These are phyloP conservation scores for Cactoblastis cactorum DNA, from an alignment of 2,888 invertebrate genomes.

Conservation along the genomic window DNA sequence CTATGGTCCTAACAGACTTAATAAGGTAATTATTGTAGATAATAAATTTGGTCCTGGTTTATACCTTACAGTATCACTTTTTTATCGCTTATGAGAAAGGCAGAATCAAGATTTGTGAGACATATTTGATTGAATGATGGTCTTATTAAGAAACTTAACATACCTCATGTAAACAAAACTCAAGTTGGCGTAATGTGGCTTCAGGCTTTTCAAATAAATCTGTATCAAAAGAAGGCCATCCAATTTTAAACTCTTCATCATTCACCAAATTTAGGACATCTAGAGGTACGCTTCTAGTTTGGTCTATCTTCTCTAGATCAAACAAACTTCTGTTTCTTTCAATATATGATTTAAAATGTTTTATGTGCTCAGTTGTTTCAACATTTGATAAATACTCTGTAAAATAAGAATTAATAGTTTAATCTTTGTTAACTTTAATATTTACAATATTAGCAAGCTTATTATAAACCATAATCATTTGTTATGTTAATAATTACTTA, in stretches of 20 bases:
- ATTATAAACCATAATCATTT: too few species aligned
- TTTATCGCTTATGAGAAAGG: too few species aligned
- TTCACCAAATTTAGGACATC: constrained; percentile 76
- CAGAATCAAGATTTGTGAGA: too few species aligned
- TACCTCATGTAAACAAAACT: constrained; percentile 89
- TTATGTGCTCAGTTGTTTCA: constrained; percentile 39
- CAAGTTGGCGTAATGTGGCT: constrained; percentile 83
- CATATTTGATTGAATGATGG: too few species aligned
- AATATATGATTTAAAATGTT: constrained; percentile 50
- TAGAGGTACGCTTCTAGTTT: constrained; percentile 77
- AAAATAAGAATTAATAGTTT: too few species aligned
- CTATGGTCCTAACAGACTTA: too few species aligned
- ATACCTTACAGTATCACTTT: too few species aligned
- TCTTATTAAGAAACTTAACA: background rate
- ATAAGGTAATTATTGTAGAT: too few species aligned
- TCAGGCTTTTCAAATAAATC: constrained; percentile 85
- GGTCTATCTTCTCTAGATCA: constrained; percentile 79
- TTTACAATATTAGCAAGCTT: too few species aligned
- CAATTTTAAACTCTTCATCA: constrained; percentile 76
- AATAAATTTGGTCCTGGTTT: too few species aligned
- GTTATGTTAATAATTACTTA: too few species aligned
- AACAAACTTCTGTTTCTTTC: constrained; percentile 62
- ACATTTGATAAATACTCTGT: constrained; percentile 51
- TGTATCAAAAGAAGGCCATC: constrained; percentile 82
- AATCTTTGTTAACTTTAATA: too few species aligned